Conservation (phyloP, 2,113 vertebrate genomes). For the Eudyptes chrysolophus region DNA sequence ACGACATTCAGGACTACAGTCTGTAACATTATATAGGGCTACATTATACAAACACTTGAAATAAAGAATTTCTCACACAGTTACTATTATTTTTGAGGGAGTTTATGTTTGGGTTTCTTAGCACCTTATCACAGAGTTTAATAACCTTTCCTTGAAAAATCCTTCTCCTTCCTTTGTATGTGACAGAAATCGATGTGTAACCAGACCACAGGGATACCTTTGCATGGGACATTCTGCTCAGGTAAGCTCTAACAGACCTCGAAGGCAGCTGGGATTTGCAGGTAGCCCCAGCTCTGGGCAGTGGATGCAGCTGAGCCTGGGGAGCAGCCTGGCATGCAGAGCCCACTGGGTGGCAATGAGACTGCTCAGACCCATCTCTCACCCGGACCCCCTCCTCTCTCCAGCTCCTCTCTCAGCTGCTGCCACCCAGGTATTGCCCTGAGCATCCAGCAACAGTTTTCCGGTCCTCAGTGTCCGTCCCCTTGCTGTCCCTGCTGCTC, state of each 20-base stretch:
- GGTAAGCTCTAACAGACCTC: neutral
- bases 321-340: fast-evolving
- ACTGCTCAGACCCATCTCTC: neutral
- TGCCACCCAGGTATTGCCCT: neutral
- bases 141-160: neutral
- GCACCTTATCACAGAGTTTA: neutral
- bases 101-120: constrained; percentile 24
- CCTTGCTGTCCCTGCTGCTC: neutral
- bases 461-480: neutral
- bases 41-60: neutral
- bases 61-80: constrained; percentile 12
- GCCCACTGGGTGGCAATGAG: neutral
- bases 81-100: constrained; percentile 20
- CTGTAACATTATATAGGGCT: neutral
- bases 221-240: neutral
- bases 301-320: fast-evolving
- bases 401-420: fast-evolving
- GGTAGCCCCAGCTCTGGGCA: neutral
- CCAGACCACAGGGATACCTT: neutral
- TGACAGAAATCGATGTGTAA: neutral
- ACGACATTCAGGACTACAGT: neutral
- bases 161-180: neutral
- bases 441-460: neutral
- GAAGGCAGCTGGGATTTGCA: neutral
- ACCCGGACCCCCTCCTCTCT: fast-evolving